phyloP scores from a whole-genome alignment of 2,113 vertebrate genomes.

The Typhlomys cinereus region DNA sequence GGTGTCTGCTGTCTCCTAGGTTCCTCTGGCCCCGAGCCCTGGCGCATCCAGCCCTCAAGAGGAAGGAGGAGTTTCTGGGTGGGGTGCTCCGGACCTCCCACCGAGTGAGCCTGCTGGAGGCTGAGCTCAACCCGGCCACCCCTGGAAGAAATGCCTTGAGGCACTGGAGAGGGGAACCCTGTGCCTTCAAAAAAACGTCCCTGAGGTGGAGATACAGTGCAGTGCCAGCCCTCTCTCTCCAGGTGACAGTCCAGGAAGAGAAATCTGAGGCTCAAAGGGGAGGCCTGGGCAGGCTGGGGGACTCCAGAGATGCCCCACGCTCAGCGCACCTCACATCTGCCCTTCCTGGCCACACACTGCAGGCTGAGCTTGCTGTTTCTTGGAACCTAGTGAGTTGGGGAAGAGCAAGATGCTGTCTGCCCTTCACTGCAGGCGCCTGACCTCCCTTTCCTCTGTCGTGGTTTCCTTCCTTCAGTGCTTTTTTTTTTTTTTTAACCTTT shows the following conservation, averaged over 20 bases:
- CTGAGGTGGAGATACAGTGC: not conserved
- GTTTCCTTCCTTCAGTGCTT: not conserved
- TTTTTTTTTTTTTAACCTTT: not conserved
- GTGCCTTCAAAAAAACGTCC: not conserved
- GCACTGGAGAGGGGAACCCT: not conserved
- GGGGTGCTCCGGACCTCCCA: constrained; percentile 45
- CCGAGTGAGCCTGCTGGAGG: not conserved
- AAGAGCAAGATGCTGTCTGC: not conserved
- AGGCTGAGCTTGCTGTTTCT: too few relatives aligned
- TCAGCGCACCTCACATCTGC: not conserved
- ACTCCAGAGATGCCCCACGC: not conserved
- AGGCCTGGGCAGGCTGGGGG: not conserved
- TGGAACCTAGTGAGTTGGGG: not conserved
- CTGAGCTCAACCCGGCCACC: not conserved
- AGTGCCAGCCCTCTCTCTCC: not conserved
- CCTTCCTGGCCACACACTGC: not conserved
- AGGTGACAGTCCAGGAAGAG: not conserved
- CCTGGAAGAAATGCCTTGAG: not conserved
- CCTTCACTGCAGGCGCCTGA: not conserved
- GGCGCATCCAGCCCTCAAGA: constrained; percentile 30
- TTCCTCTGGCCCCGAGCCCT: constrained; percentile 4
- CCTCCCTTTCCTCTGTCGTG: not conserved
- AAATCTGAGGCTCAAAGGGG: too few relatives aligned
- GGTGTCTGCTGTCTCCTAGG: not conserved
- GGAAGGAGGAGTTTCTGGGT: not conserved